These are phyloP conservation scores for Polypedilum pembai DNA, from an alignment of 1,140 invertebrate species.

Conservation along the genomic window DNA sequence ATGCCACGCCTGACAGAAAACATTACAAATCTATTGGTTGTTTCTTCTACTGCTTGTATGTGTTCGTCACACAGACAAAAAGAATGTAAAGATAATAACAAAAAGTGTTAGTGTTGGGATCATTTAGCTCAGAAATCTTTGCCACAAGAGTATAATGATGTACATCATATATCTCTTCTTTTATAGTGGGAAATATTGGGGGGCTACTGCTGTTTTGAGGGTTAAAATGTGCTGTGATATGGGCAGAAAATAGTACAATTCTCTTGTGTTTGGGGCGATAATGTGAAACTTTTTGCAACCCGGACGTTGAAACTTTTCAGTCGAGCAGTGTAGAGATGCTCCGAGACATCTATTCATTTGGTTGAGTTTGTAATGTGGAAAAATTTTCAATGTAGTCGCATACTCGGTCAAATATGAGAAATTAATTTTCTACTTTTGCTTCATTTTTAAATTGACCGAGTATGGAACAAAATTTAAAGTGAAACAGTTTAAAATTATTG, in stretches of 20 bases:
- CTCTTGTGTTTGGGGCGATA: neutral
- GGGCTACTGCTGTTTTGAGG: neutral
- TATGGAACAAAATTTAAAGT: too few relatives aligned
- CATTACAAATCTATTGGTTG: neutral
- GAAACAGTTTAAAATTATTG: too few relatives aligned
- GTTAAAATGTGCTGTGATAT: conserved; percentile 25
- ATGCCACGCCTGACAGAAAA: conserved; percentile 8
- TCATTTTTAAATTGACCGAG: too few relatives aligned
- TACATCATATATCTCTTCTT: neutral
- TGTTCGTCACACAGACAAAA: neutral
- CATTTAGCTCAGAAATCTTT: neutral
- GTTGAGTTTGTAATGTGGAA: too few relatives aligned
- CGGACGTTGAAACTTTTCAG: too few relatives aligned
- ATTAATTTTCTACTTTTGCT: too few relatives aligned
- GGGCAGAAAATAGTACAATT: neutral
- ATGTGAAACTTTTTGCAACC: too few relatives aligned
- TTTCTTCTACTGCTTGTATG: neutral
- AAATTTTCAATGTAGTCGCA: too few relatives aligned
- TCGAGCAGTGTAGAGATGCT: too few relatives aligned
- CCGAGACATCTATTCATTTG: too few relatives aligned
- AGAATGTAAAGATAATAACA: too few relatives aligned
- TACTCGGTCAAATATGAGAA: too few relatives aligned
- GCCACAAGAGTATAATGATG: neutral
- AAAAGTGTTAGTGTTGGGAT: neutral
- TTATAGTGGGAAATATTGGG: neutral